phyloP scores from a whole-genome alignment of 2,888 invertebrate species.

The Pseudococcus viburni region DNA sequence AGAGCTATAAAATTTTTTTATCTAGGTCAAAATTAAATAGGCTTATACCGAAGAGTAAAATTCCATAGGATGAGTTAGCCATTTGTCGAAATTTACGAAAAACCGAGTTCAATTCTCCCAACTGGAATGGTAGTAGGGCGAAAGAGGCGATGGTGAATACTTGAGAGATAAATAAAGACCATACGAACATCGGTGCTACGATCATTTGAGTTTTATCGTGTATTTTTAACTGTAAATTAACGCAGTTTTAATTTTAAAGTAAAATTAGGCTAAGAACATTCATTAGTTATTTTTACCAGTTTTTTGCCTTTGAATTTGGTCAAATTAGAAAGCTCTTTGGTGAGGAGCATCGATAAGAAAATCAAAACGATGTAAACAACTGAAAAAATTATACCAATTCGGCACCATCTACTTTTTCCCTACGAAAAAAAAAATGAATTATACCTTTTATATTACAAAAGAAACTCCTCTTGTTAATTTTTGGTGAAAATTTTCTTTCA shows the following conservation, averaged over 20 bases:
- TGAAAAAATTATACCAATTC: conserved; percentile 64
- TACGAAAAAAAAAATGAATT: conserved; percentile 17
- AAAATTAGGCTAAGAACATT: not conserved
- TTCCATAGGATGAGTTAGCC: conserved; percentile 39
- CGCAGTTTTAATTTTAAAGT: not conserved
- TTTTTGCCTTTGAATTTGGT: conserved; percentile 67
- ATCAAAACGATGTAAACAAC: conserved; percentile 64
- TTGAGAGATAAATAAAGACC: conserved; percentile 64
- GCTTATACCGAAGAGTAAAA: conserved; percentile 42
- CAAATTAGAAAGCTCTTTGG: conserved; percentile 50
- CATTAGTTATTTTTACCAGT: not conserved
- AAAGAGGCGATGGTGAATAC: conserved; percentile 63
- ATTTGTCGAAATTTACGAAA: conserved; percentile 63
- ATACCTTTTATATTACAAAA: not conserved
- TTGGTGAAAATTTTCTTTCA: not conserved
- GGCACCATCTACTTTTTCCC: conserved; percentile 65
- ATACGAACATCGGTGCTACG: conserved; percentile 67
- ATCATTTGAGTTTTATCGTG: conserved; percentile 67
- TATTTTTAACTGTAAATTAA: conserved; percentile 62
- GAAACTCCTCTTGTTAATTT: not conserved
- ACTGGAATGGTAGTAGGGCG: conserved; percentile 63
- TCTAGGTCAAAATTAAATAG: not conserved
- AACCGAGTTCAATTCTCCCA: conserved; percentile 63
- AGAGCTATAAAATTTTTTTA: no score
- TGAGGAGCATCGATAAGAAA: conserved; percentile 61